Evolutionary conservation across 2,888 invertebrate species (phyloP), one percentile per base, ranked within the genome.

Genomic region (Drosophila nr. perissopoda): DNA sequence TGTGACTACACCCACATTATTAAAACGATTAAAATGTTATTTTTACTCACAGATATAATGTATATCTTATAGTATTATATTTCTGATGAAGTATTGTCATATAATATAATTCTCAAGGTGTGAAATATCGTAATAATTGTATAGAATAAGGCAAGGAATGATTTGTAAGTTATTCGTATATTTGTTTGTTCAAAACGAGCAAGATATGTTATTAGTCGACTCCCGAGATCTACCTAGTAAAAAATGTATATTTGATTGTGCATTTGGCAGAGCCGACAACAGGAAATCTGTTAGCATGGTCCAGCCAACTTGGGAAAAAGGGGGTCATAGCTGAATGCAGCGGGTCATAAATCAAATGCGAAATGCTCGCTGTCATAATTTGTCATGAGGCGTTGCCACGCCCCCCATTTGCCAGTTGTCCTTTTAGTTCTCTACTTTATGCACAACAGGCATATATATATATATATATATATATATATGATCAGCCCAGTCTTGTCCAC

Each of bases 291-390:
- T 69, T 73, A 38, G 60, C 71, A 51, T 60, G 67, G 76, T 74
- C 61, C 65, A 40, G 21, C 36, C 36, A 40, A 42, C 13, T 34
- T 38, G 45, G 13, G 38, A 36, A 29, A 75, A 81, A 87, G 87
- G 83, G 88, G 80, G 80, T 87, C 86, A 87, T 87, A 78, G 89
- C 77, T 87, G 89, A 87, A 76, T 73, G 82, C 73, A 61, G 70
- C 57, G 58, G 51, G 36, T 76, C 85, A 90, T 91, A 92, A 91
- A 92, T 91, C 92, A 91, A 70, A 63, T 54, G 29, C 78, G 73
- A 82, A 90, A 87, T 83, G 78, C 80, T 68, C 56, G 83, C 89
- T 91, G 91, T 92, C 92, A 92, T 90, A 91, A 91, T 91, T 91
- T 91, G 90, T 91, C 92, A 91, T 85, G 74, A 83, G 87, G 87